Evolutionary conservation across 2,797 vertebrate species (phyloP).

Genomic region (Tangara arthus): DNA sequence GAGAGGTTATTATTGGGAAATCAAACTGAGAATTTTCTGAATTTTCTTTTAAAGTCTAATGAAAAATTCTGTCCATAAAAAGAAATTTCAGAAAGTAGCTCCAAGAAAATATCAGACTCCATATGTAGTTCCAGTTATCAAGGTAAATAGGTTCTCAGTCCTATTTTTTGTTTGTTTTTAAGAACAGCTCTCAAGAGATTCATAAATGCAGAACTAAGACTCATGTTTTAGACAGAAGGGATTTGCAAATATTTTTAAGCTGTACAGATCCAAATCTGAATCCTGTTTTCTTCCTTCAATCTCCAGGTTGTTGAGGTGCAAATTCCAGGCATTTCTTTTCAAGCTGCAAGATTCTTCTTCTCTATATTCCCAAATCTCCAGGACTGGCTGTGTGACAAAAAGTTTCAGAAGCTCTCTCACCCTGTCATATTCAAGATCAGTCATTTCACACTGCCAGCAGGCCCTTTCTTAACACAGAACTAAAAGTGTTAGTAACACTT

Average conservation of each 20-base stretch:
- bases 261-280: not conserved
- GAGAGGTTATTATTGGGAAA: not conserved
- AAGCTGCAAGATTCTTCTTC: not conserved
- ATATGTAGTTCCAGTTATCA: not conserved
- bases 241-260: not conserved
- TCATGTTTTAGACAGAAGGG: not conserved
- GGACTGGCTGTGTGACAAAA: not conserved
- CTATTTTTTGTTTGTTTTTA: not conserved
- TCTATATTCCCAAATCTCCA: not conserved
- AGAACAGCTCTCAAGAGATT: not conserved
- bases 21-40: not conserved
- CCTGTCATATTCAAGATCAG: not conserved
- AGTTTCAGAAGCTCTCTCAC: not conserved
- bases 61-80: not conserved
- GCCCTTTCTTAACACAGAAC: not conserved
- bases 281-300: not conserved
- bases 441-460: not conserved
- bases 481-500: slow-evolving; percentile 8
- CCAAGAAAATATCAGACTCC: not conserved
- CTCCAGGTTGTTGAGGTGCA: not conserved
- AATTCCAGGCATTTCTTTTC: not conserved
- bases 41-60: not conserved
- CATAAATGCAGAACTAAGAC: not conserved
- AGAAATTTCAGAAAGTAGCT: not conserved
- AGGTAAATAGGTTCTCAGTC: not conserved